phyloP scores from a whole-genome alignment of 2,888 invertebrate genomes.

The Galerucella nymphaeae region DNA sequence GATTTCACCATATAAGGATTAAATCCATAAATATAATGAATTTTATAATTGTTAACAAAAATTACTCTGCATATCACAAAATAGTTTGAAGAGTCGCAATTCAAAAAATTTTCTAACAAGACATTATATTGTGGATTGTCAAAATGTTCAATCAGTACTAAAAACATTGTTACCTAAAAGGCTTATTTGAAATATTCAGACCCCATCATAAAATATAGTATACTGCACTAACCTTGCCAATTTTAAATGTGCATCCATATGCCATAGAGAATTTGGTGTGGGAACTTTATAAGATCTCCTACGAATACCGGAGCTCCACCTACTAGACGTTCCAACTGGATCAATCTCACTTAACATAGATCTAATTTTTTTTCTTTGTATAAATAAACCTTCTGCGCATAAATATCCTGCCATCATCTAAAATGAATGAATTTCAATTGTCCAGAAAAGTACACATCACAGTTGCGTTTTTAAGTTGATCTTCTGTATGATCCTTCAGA shows the following conservation, averaged over 20 bases:
- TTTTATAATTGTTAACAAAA: conserved; percentile 6
- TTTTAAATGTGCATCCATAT: conserved; percentile 14
- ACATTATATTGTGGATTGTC: no score
- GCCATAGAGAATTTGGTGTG: conserved; percentile 14
- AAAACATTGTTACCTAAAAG: no score
- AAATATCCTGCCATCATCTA: neutral
- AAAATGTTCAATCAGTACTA: no score
- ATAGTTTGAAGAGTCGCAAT: no score
- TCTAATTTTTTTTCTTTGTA: conserved; percentile 14
- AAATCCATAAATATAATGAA: conserved; percentile 1
- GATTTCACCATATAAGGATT: no score
- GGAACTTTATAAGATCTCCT: conserved; percentile 15
- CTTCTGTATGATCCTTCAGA: no score
- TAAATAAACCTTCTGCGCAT: conserved; percentile 5
- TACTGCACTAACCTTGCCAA: conserved; percentile 10
- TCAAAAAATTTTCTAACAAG: no score
- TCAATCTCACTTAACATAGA: conserved; percentile 15
- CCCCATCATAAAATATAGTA: neutral
- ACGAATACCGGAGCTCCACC: conserved; percentile 1
- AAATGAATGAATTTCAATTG: no score
- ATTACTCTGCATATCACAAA: neutral
- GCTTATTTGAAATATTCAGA: neutral
- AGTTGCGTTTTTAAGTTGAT: no score
- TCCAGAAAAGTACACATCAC: no score
- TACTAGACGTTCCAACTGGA: conserved; percentile 9